These are phyloP conservation scores for Tetramorium alpestre DNA, from an alignment of 1,140 invertebrate genomes.

Conservation along the genomic window DNA sequence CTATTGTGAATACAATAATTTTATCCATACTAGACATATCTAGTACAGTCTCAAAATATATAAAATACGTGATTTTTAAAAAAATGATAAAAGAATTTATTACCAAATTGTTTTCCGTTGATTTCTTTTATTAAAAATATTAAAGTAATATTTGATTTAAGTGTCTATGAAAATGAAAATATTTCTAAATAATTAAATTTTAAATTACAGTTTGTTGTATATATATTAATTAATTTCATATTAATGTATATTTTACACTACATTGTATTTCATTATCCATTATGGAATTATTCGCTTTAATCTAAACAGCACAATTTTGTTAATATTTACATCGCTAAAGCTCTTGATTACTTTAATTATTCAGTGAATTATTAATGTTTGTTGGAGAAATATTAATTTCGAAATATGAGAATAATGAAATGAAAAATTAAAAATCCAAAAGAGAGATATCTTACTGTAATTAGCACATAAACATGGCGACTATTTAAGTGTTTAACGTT, in stretches of 20 bases:
- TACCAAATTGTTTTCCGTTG: too few species aligned
- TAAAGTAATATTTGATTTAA: neutral
- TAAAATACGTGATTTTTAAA: neutral
- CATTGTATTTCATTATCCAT: neutral
- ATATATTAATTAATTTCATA: neutral
- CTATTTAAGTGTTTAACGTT: constrained; percentile 20
- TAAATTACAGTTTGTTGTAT: neutral
- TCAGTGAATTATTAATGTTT: neutral
- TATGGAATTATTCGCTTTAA: neutral
- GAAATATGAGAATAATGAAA: constrained; percentile 1
- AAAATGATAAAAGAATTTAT: neutral
- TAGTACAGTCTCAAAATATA: neutral
- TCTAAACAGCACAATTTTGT: neutral
- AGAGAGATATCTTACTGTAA: neutral
- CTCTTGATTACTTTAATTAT: neutral
- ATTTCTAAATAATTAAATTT: neutral
- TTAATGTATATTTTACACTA: neutral
- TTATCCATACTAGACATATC: neutral
- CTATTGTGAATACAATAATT: neutral
- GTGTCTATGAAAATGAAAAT: neutral
- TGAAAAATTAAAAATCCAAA: neutral
- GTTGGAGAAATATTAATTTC: neutral
- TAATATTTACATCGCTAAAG: neutral
- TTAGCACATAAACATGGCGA: neutral
- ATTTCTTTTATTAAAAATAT: neutral